These are phyloP conservation scores for Macrophya annulata DNA, from an alignment of 2,888 invertebrate species.

Conservation along the genomic window DNA sequence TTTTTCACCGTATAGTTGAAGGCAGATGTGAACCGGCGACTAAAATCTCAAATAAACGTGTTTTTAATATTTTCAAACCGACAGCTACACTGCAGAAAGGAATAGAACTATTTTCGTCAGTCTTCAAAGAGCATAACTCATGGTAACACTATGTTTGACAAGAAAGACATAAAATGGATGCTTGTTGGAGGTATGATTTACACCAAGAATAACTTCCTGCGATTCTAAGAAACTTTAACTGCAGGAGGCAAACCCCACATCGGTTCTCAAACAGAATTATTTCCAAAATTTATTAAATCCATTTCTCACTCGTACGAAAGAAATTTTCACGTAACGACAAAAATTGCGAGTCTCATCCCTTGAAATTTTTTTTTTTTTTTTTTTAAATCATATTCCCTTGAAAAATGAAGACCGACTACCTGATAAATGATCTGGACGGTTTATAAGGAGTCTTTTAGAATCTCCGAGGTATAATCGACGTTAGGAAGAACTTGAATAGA, in stretches of 20 bases:
- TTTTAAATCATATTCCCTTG: background rate
- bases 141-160: constrained; percentile 58
- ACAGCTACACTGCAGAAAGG: background rate
- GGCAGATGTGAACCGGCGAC: constrained; percentile 31
- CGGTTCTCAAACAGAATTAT: constrained; percentile 18
- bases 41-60: constrained; percentile 47
- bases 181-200: constrained; percentile 62
- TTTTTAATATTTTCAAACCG: constrained; percentile 40
- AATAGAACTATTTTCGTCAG: constrained; percentile 52
- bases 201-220: constrained; percentile 61
- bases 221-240: constrained; percentile 56
- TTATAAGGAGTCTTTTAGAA: background rate
- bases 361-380: too few relatives aligned
- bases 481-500: background rate
- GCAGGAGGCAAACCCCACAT: background rate
- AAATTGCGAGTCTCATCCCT: background rate
- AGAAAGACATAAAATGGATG: constrained; percentile 63
- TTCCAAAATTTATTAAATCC: constrained; percentile 13
- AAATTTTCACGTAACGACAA: background rate
- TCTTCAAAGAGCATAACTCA: constrained; percentile 54
- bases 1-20: background rate
- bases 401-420: background rate
- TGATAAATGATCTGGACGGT: constrained; percentile 16
- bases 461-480: constrained; percentile 16
- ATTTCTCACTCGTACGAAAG: background rate